Conservation (phyloP, 2,888 invertebrate species). For the Mellilla xanthometata region DNA sequence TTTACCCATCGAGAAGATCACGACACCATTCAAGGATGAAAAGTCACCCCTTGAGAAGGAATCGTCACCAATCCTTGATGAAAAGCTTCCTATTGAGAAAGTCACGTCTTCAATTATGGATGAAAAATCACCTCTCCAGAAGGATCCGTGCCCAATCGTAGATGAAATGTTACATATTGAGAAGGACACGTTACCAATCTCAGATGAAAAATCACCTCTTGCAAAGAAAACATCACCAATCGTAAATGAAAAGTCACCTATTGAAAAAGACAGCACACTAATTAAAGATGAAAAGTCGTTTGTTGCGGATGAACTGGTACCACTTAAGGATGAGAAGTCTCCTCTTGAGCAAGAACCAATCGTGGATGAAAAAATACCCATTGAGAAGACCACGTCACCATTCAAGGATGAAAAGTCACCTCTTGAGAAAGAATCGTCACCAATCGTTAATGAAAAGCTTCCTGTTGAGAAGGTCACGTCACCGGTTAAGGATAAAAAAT, state of each 20-base stretch:
- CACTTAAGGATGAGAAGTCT: neutral
- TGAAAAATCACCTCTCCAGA: neutral
- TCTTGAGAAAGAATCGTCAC: neutral
- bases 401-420: neutral
- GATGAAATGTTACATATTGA: neutral
- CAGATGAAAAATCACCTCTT: slow-evolving; percentile 1
- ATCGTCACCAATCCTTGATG: slow-evolving; percentile 12
- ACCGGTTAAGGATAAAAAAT: too few relatives aligned
- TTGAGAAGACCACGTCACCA: neutral
- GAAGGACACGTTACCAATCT: slow-evolving; percentile 12
- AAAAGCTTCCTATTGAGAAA: slow-evolving; percentile 6
- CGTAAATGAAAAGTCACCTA: neutral
- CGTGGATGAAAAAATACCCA: neutral
- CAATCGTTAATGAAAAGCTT: neutral
- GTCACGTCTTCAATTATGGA: slow-evolving; percentile 12
- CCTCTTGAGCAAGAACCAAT: neutral
- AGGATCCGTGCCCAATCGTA: slow-evolving; percentile 3
- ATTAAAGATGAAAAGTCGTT: neutral
- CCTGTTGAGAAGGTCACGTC: too few relatives aligned
- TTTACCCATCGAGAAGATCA: neutral
- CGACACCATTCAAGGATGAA: neutral
- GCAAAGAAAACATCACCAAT: neutral
- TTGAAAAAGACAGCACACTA: too few relatives aligned
- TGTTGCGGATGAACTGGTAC: neutral
- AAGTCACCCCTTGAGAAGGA: slow-evolving; percentile 8